Percentiles rank a stretch among this genome's conserved stretches.
Evolutionary conservation across 2,888 invertebrate genomes (phyloP).

Genomic region (Herminia tarsipennalis): DNA sequence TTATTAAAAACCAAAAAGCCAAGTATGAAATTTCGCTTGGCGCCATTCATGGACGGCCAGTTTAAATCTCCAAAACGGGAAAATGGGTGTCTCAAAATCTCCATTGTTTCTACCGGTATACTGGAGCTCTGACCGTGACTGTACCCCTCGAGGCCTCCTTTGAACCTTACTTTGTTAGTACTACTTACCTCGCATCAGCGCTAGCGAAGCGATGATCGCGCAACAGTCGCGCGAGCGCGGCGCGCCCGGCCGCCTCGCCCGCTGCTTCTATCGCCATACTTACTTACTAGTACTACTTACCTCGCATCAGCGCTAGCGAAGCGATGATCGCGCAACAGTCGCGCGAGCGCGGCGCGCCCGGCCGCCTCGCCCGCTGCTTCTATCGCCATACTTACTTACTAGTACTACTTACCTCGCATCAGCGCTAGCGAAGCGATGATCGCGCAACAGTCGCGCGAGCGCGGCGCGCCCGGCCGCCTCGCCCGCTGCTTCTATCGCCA

Average conservation of each 20-base stretch:
- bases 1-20: too few relatives aligned
- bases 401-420: conserved; percentile 82
- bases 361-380: conserved; percentile 79
- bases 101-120: conserved; percentile 81
- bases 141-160: too few relatives aligned
- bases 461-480: conserved; percentile 77
- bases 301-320: conserved; percentile 83
- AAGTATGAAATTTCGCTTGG: too few relatives aligned
- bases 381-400: conserved; percentile 83
- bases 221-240: conserved; percentile 70
- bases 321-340: conserved; percentile 70
- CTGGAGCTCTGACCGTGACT: too few relatives aligned
- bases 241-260: conserved; percentile 74
- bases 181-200: conserved; percentile 81
- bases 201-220: conserved; percentile 73
- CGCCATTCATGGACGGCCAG: too few relatives aligned
- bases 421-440: conserved; percentile 74
- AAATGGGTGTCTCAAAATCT: too few relatives aligned
- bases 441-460: conserved; percentile 66
- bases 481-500: conserved; percentile 81
- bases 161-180: too few relatives aligned
- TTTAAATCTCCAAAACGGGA: too few relatives aligned
- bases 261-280: conserved; percentile 83
- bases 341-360: conserved; percentile 72
- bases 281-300: too few relatives aligned